Conservation (phyloP, 2,113 vertebrate genomes). For the Megaceryle torquata region DNA sequence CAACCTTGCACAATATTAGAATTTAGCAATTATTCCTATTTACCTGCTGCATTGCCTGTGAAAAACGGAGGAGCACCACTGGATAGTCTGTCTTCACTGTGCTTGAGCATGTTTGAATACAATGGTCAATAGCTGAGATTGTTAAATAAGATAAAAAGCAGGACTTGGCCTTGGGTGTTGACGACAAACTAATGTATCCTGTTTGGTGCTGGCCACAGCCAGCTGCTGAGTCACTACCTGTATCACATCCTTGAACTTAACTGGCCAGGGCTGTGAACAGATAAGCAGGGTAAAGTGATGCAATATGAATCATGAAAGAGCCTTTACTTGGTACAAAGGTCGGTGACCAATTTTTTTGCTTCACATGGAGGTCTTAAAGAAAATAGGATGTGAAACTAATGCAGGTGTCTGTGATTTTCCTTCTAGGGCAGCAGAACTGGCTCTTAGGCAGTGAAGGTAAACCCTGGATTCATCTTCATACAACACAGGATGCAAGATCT, state of each 20-base stretch:
- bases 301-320: rapidly evolving
- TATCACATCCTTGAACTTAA: not conserved
- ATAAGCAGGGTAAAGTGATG: not conserved
- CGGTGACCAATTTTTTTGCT: not conserved
- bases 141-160: not conserved
- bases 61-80: not conserved
- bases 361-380: not conserved
- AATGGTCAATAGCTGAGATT: not conserved
- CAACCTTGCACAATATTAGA: not conserved
- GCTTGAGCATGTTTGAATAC: not conserved
- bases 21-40: not conserved
- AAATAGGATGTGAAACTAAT: not conserved
- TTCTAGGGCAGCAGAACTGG: not conserved
- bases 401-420: not conserved
- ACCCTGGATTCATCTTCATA: not conserved
- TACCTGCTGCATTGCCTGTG: not conserved
- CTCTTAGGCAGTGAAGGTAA: not conserved
- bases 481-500: not conserved
- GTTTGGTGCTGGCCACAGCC: not conserved
- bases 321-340: not conserved
- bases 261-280: not conserved
- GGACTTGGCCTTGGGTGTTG: not conserved
- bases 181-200: slow-evolving; percentile 21
- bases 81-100: not conserved
- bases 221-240: not conserved